phyloP scores from a whole-genome alignment of 2,113 vertebrate genomes.

The Anguilla rostrata region DNA sequence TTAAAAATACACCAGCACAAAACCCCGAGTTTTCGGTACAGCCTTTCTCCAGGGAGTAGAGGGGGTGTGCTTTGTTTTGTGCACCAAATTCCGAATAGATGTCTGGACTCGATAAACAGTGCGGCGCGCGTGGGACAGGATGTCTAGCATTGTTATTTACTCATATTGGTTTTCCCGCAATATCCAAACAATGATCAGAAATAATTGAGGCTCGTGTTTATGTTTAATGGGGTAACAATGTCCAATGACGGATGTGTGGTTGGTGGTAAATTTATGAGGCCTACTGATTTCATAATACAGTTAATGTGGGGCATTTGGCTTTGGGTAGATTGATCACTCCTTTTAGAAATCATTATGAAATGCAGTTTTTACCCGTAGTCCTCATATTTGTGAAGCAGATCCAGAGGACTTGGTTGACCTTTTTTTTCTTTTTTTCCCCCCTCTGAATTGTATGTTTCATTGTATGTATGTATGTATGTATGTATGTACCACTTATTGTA shows the following conservation, averaged over 20 bases:
- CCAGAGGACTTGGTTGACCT: not conserved
- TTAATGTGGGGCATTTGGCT: not conserved
- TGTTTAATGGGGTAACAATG: not conserved
- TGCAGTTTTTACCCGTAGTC: not conserved
- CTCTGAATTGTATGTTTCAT: too few species aligned
- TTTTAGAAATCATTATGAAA: not conserved
- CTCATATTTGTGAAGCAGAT: not conserved
- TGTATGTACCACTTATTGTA: too few species aligned
- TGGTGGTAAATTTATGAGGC: not conserved
- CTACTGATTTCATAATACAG: not conserved
- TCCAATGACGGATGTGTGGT: not conserved
- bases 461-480: too few species aligned
- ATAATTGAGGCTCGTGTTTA: conserved; percentile 22
- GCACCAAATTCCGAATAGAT: conserved; percentile 21
- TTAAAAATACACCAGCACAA: too few species aligned
- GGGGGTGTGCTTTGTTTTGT: not conserved
- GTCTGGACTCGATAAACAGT: conserved; percentile 43
- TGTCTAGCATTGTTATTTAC: conserved; percentile 13
- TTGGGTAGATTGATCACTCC: not conserved
- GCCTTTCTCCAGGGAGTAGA: too few species aligned
- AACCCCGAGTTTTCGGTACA: too few species aligned
- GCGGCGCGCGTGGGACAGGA: conserved; percentile 24
- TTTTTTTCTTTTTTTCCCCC: too few species aligned
- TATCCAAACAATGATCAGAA: conserved; percentile 46
- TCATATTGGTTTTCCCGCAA: not conserved